Conservation (phyloP, 2,888 invertebrate genomes). For the Torymus aiolomorphi region DNA sequence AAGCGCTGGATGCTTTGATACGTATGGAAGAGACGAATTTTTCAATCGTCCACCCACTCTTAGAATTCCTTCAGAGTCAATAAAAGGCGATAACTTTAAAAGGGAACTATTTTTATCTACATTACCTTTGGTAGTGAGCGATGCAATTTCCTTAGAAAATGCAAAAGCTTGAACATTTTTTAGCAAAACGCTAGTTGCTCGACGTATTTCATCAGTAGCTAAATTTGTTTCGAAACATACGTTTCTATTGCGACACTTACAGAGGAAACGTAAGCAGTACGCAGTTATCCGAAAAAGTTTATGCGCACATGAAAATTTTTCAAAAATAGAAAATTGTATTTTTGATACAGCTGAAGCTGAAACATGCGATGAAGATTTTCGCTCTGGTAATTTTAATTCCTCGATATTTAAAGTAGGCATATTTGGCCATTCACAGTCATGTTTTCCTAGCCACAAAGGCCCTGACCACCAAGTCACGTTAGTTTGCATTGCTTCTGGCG, state of each 20-base stretch:
- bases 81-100: not conserved
- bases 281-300: too few species aligned
- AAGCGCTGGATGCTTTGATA: not conserved
- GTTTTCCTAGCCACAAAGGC: not conserved
- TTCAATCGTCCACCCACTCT: not conserved
- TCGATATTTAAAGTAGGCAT: too few species aligned
- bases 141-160: not conserved
- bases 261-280: too few species aligned
- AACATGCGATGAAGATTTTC: too few species aligned
- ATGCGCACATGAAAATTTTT: too few species aligned
- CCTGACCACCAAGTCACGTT: not conserved
- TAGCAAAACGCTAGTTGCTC: too few species aligned
- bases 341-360: too few species aligned
- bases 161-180: not conserved
- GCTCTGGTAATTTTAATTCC: not conserved
- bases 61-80: not conserved
- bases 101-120: not conserved
- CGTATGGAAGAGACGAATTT: not conserved
- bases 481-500: not conserved
- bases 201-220: too few species aligned
- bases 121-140: not conserved
- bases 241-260: too few species aligned
- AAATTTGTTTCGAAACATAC: too few species aligned
- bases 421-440: not conserved
- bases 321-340: too few species aligned